Evolutionary conservation across 2,797 vertebrate genomes (phyloP).

Genomic region (Propithecus perrieri): DNA sequence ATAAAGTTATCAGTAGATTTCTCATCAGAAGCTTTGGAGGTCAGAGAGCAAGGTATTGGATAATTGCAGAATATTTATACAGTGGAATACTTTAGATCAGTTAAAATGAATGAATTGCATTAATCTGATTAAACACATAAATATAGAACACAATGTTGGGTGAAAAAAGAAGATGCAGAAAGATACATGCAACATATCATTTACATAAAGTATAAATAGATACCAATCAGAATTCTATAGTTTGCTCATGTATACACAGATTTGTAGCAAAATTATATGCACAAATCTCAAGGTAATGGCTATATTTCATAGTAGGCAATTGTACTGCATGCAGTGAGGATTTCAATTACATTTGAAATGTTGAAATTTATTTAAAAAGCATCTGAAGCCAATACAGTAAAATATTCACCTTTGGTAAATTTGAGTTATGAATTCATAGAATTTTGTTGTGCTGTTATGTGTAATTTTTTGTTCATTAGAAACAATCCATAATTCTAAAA

Average conservation of each 20-base stretch:
- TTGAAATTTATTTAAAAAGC: neutral
- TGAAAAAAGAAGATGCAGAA: neutral
- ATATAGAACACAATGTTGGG: neutral
- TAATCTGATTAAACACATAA: neutral
- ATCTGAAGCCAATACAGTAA: neutral
- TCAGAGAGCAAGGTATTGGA: neutral
- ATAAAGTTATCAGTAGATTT: neutral
- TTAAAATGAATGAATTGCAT: neutral
- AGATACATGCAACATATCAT: neutral
- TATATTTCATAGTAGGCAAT: neutral
- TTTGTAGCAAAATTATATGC: neutral
- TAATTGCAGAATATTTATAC: neutral
- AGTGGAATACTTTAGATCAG: neutral
- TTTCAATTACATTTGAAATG: neutral
- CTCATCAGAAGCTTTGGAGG: neutral
- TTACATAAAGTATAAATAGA: neutral
- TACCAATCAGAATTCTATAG: neutral
- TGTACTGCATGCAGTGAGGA: accelerated
- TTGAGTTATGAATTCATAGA: neutral
- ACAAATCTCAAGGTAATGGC: neutral
- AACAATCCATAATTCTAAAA: neutral
- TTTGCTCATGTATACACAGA: neutral
- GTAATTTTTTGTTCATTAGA: neutral
- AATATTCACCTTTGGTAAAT: neutral
- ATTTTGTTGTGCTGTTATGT: neutral